Evolutionary conservation across 2,888 invertebrate genomes (phyloP), one percentile per base, ranked within the genome.

Genomic region (Heliconius ethilla): DNA sequence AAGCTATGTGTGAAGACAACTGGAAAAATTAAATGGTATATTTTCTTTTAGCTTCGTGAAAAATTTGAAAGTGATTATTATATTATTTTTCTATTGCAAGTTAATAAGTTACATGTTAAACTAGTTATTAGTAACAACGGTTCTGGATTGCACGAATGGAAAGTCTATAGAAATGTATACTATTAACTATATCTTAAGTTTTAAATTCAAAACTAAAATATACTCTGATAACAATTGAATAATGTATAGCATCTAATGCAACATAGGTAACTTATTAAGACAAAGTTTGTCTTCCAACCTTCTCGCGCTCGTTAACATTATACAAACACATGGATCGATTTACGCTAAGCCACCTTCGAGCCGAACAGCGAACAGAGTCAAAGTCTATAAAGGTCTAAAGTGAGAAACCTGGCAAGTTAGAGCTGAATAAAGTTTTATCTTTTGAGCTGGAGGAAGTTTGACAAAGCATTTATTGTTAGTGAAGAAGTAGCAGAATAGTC

Each of bases 391-490:
- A 86, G 83, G 81, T 83, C 83, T 82, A 84, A 84, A 87, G 80
- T 83, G 84, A 82, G 82, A 85, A 81, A 81, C 83, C 83, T 83
- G 83, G 77, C 83, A 85, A 89, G 40, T 69, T 69, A 45, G 40
- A 45, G 69, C 25, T 40, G 85, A 18, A 59, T 72, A 87, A 74
- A 65, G 62, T 86, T 81, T 81, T 92, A 91, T 91, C 91, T 89
- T 86, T 81, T 84, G 84, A 84, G 85, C 82, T 81, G 84, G 55
- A 80, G 80, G 79, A 82, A 92, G 88, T 92, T 92, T 91, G 91
- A 90, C 91, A 92, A 90, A 91, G 89, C 90, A 89, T 91, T 92
- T 92, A 91, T 92, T 91, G 90, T 92, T 88, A 84, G 89, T 84
- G 86, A 88, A 90, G 89, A 88, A 89, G 86, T 86, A 85, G 81